Evolutionary conservation across 1,140 invertebrate genomes (phyloP), one percentile per base, ranked within the genome.

Genomic region (Dendrolimus kikuchii): DNA sequence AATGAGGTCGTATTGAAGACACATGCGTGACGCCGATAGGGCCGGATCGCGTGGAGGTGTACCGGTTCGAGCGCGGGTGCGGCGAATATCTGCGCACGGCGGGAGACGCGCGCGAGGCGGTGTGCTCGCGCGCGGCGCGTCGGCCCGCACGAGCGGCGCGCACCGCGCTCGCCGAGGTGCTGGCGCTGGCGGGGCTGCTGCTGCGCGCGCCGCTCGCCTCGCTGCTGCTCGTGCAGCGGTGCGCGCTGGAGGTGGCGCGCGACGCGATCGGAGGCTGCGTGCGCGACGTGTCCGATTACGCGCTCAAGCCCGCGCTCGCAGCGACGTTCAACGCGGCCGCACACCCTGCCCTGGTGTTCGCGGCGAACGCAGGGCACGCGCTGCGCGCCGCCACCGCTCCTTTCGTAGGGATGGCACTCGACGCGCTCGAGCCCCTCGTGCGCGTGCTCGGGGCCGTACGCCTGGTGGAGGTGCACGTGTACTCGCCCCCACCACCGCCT

Each of bases 391-490:
- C 44, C 4, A n/a, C 36, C 9, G 9, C 9, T 4, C 44, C 44
- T 1, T 6, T 46, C 4, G 7, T n/a, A n/a, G 3, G 9, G 44
- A 5, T 36, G n/a, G 44, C 64, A 49, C 55, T 74, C 6, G 62
- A 74, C 38, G 68, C 60, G 6, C 46, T 62, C 36, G 71, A 68
- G 52, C 68, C 72, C 40, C 40, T 54, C 6, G 60, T 63, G 48
- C 68, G 66, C 37, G 42, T 70, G 47, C 56, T 76, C n/a, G 51
- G 60, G 9, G 55, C 62, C 7, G 23, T 66, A 49, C 68, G 67
- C 47, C 64, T 79, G 6, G 68, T 79, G 46, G 64, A 69, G 36
- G 57, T 74, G n/a, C 58, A 60, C 53, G 49, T 55, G 5, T 47
- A 38, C 45, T 45, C 44, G 55, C 55, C 10, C 42, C 9, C 7